These are phyloP conservation scores for Drosophila koepferae DNA, from an alignment of 2,888 invertebrate genomes.

Conservation along the genomic window DNA sequence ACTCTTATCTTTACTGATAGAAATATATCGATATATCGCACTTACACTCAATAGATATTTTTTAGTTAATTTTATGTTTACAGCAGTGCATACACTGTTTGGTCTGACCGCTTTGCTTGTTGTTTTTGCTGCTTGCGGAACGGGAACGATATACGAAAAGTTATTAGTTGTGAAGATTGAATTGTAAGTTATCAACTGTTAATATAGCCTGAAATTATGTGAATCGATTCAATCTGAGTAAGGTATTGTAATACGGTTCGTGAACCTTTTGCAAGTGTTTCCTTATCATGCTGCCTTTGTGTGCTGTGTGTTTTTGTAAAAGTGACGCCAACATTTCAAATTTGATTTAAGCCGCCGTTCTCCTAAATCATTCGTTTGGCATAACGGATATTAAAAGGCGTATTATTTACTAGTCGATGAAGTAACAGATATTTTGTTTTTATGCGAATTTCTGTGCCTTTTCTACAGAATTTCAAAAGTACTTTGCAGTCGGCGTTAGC, in stretches of 20 bases:
- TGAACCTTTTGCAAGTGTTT: neutral
- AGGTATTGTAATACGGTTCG: neutral
- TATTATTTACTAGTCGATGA: neutral
- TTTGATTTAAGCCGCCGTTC: conserved; percentile 46
- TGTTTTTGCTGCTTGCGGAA: conserved; percentile 51
- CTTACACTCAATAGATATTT: conserved; percentile 1
- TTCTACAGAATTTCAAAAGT: conserved; percentile 24
- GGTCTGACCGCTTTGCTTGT: conserved; percentile 40
- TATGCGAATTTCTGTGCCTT: neutral
- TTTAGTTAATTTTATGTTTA: conserved; percentile 4
- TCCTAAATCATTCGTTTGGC: conserved; percentile 9
- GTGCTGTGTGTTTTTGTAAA: conserved; percentile 34
- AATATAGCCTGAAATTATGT: neutral
- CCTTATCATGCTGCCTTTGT: conserved; percentile 33
- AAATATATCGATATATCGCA: conserved; percentile 5
- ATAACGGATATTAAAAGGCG: neutral
- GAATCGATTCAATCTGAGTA: neutral
- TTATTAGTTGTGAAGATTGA: conserved; percentile 26
- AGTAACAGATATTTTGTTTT: neutral
- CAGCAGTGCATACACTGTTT: conserved; percentile 48
- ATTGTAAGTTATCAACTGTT: conserved; percentile 42
- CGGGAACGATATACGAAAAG: conserved; percentile 34
- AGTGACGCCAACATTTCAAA: conserved; percentile 72
- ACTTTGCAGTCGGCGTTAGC: conserved; percentile 55
- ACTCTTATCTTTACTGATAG: neutral